Evolutionary conservation across 2,797 vertebrate species (phyloP), one percentile per base, ranked within the genome.

Genomic region (Antrozous pallidus): DNA sequence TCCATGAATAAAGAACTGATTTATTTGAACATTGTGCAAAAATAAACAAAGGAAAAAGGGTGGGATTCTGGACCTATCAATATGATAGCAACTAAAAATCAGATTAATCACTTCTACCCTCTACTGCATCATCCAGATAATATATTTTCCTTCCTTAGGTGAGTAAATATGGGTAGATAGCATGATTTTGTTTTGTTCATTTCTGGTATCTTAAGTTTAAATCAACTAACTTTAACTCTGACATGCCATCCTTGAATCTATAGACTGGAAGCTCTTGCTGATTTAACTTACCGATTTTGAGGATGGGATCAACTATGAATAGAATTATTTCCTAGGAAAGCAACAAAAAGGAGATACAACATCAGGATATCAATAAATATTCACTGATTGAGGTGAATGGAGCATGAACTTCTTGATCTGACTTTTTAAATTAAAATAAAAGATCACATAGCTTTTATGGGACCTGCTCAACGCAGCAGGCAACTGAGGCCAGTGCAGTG

Each of bases 11-110:
- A 75, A 71, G 2, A 86, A 74, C 69, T 83, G 7, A 65, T 75
- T 87, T 92, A 8, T 54, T 92, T 73, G 58, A 89, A 74, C 56
- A 85, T 28, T 40, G 14, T 58, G 11, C 17, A 91, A 91, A 93
- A 80, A 79, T 56, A 56, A 16, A 69, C 33, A 70, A 92, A 86
- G 33, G 12, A 31, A 33, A 79, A 82, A 87, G 78, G 31, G 28
- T 87, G 10, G 9, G 17, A 70, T 8, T 90, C 22, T 71, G 40
- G 14, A 80, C 10, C 28, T 85, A n/a, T 71, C 28, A 40, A 11
- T 71, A 17, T 31, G 28, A 75, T 16, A 80, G 33, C 58, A 20
- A 83, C 11, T 80, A 47, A 88, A 78, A 77, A 38, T 54, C 65
- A 80, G 4, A 56, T 87, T 42, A 51, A 26, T 40, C 20, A 51